Percentiles rank a stretch among this genome's conserved stretches.
Conservation (phyloP, 1,140 invertebrate species). For the Reticulitermes speratus region DNA sequence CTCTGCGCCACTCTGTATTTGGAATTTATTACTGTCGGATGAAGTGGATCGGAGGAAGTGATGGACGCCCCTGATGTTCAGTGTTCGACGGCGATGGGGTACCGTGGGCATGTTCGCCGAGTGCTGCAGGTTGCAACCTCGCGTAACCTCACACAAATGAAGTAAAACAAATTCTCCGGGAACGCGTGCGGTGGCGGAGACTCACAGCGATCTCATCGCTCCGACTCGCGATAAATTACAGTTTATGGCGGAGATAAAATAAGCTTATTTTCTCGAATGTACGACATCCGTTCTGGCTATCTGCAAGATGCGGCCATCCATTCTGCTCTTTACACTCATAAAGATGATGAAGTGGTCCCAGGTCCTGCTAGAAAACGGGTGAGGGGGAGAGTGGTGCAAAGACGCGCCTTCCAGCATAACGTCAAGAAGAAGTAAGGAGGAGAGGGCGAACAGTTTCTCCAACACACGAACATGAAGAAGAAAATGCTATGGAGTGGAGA, state of each 20-base stretch:
- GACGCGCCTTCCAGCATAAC: background rate
- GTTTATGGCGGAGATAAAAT: conserved; percentile 46
- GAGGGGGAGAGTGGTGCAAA: background rate
- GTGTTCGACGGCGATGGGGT: background rate
- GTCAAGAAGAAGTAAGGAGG: background rate
- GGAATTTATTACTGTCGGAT: too few relatives aligned
- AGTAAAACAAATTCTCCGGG: conserved; percentile 41
- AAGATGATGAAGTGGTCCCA: conserved; percentile 40
- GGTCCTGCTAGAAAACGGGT: background rate
- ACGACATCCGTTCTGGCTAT: conserved; percentile 46
- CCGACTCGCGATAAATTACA: conserved; percentile 42
- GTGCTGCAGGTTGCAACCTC: background rate
- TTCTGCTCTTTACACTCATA: conserved; percentile 41
- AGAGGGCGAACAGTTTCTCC: background rate
- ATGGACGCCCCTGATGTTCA: background rate
- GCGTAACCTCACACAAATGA: conserved; percentile 40
- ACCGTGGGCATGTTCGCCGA: background rate
- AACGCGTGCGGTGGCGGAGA: conserved; percentile 17
- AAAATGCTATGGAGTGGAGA: too few relatives aligned
- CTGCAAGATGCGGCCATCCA: conserved; percentile 43
- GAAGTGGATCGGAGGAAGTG: too few relatives aligned
- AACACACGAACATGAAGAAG: conserved; percentile 1
- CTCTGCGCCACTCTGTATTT: too few relatives aligned
- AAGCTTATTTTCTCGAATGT: conserved; percentile 46
- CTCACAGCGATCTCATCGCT: conserved; percentile 35